Base-by-base conservation (phyloP, 2,888 invertebrate genomes). In the Drosophila antonietae region DNA sequence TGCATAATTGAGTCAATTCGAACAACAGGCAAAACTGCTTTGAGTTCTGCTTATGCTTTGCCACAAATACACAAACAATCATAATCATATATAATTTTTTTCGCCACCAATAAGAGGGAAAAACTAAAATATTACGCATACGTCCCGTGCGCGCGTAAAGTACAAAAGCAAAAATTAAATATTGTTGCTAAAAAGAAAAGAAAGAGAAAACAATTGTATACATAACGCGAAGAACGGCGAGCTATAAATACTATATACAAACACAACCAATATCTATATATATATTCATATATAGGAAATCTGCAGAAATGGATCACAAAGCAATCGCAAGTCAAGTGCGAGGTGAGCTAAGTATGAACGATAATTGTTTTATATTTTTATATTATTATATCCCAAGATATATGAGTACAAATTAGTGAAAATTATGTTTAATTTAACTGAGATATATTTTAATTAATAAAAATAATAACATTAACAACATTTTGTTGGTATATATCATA, bases 241-340 rank as follows among this genome's bases (percentile, higher is more conserved):
- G 60, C 77, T 83, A 83, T 80, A 78, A 80, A 83, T 80, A 87
- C 66, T 58, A 65, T 53, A 35, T 10, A 20, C 12, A 76, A 59
- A 47, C 46, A 46, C 15, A 46, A 7, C 15, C 15, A 47, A 75
- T 49, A 39, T 18, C 55, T 59, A 46, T 2, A 39, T 39, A 58
- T 23, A 53, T n/a, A 55, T 37, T 71, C 47, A 72, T 60, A 64
- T 63, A 37, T 41, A 46, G 33, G 37, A 65, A 63, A 71, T 58
- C 72, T 55, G 57, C 37, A 28, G 72, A 78, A 81, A 91, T 91
- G 91, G 91, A 91, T 87, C 91, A 91, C 78, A 91, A 90, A 83
- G 90, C 84, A 75, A 90, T 91, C 86, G 83, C 90, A 79, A 91
- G 91, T 83, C 81, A 91, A 91, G 86, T 91, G 89, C 90, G 91